A percentile compares a stretch with the other conserved stretches of the same genome.
Conservation (phyloP, 2,797 vertebrate genomes). For the Phrynocephalus forsythii region DNA sequence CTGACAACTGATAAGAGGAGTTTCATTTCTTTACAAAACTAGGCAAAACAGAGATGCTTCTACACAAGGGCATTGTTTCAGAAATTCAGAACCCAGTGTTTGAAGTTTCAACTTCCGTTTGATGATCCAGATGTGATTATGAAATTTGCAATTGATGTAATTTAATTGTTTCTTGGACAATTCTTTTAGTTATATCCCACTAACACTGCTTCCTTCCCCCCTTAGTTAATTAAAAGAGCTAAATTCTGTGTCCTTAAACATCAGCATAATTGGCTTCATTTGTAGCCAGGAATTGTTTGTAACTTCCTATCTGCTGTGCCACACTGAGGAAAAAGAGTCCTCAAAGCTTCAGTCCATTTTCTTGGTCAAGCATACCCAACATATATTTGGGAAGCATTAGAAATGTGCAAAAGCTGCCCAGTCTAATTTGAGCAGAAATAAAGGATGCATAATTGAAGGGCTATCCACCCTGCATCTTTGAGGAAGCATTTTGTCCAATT, state of each 20-base stretch:
- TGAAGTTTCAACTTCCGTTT: neutral
- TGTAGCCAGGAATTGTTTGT: neutral
- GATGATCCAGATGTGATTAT: conserved; percentile 6
- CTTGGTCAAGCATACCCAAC: neutral
- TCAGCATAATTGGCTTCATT: neutral
- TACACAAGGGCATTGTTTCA: conserved; percentile 17
- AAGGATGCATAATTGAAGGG: no score
- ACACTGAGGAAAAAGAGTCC: neutral
- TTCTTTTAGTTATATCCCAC: conserved; percentile 2
- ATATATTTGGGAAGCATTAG: neutral
- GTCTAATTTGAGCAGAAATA: no score
- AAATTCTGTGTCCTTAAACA: conserved; percentile 10
- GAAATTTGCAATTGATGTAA: neutral
- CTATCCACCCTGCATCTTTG: no score
- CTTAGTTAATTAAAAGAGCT: conserved; percentile 3
- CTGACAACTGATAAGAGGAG: neutral
- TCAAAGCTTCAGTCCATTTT: neutral
- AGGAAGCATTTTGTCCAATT: no score
- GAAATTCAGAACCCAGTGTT: neutral
- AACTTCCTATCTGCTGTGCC: neutral
- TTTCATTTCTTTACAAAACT: neutral
- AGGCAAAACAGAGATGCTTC: neutral
- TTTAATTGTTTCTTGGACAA: conserved; percentile 3
- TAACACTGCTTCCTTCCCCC: neutral
- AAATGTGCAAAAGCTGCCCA: no score